Base-by-base conservation (phyloP, 2,113 vertebrate species). In the Daphoenositta chrysoptera region DNA sequence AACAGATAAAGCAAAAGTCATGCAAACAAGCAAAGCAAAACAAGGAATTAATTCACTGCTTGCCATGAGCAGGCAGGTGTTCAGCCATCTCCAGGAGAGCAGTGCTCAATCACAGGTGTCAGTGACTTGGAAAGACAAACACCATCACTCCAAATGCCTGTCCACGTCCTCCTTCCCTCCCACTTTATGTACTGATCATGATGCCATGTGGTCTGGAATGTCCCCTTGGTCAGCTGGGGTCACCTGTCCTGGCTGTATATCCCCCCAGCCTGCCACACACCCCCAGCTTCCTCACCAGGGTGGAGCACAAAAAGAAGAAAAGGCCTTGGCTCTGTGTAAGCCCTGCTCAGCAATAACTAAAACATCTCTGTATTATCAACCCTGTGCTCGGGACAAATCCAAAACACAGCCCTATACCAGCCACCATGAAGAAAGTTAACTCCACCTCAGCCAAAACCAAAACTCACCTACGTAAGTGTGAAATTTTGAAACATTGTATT, bases 401-500 rank as follows among this genome's bases (percentile, higher is more conserved):
- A 73, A 24, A 8, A 17, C 15, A 33, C 15, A 37, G 31, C 8
- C 4, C 31, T 1, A 19, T 7, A 39, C 13, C 20, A 39, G 37
- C 23, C 19, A 21, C 15, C 39, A 13, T 21, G 53, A 53, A 53
- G 53, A 51, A 66, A 39, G 11, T n/a, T 51, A 73, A 51, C 33
- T 37, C 48, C 11, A 31, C 7, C 31, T 54, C 66, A 71, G n/a
- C 22, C 15, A 51, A 45, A 53, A 45, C 18, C 15, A 45, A 39
- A 45, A 39, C 10, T 33, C 19, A n/a, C 17, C 8, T 70, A 87
- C 68, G 87, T 66, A 85, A 42, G 23, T 44, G 48, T 91, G 69
- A 95, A 79, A 89, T 77, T 97, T 90, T 87, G 83, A 95, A 89
- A 58, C 66, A 65, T 68, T 45, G n/a, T 95, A 91, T 95, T 96